These are phyloP conservation scores for Strigamia transsilvanica DNA, from an alignment of 2,888 invertebrate species.

Conservation along the genomic window DNA sequence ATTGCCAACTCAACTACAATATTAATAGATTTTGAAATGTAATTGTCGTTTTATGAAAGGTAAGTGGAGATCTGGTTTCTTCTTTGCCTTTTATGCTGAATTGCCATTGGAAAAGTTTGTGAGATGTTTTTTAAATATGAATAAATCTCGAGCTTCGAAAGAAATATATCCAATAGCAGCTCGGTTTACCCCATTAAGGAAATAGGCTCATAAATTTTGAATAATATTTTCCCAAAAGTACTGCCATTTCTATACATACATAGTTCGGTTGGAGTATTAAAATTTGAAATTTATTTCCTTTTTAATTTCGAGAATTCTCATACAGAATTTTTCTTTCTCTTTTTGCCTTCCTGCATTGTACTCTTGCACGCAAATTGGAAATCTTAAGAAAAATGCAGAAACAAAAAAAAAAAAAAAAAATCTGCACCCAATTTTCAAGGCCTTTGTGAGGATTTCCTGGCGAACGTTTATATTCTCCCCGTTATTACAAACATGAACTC, in stretches of 20 bases:
- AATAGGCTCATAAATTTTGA: background rate
- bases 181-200: background rate
- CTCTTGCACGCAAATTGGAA: background rate
- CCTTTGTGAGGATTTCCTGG: conserved; percentile 15
- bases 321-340: background rate
- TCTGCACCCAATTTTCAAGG: conserved; percentile 7
- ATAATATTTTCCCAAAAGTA: background rate
- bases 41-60: background rate
- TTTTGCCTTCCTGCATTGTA: background rate
- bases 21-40: too few relatives aligned
- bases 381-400: background rate
- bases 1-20: background rate
- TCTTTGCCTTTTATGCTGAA: background rate
- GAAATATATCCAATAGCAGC: background rate
- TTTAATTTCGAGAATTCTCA: background rate
- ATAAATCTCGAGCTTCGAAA: background rate
- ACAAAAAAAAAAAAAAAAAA: background rate
- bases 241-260: background rate
- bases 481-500: background rate
- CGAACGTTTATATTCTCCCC: background rate
- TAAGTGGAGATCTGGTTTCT: background rate
- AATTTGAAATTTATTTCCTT: background rate
- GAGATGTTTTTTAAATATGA: background rate
- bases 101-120: background rate
- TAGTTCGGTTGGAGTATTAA: background rate